Evolutionary conservation across 2,113 vertebrate genomes (phyloP), one percentile per base, ranked within the genome.

Genomic region (Alces alces): DNA sequence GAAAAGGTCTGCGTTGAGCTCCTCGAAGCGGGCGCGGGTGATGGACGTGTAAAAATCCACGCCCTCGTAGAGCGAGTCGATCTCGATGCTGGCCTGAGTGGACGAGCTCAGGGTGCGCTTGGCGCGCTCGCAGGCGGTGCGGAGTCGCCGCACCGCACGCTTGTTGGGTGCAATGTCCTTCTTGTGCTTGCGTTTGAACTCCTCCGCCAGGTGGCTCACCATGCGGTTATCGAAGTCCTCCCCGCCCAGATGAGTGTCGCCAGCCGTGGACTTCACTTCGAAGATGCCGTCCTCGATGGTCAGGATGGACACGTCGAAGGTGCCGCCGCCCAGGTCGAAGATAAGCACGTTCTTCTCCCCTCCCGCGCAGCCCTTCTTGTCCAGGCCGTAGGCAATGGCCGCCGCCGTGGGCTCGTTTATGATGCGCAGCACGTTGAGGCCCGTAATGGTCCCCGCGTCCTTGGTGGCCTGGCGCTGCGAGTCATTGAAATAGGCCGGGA

Each of bases 31-130:
- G 97, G 99, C 99, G 97, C 99, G 99, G 89, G 99, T 99, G 97
- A 99, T 99, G 87, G 99, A 99, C 1, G 99, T 99, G 98, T 99
- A 99, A 99, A 99, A 99, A 92, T 99, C 99, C 58, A 99, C 99
- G n/a, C 99, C 99, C 98, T 99, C 99, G 0, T 99, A 99, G 2
- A 99, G 99, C 10, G 99, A 99, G 97, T 99, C 99, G 50, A 99
- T 99, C 98, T 99, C 99, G 73, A 99, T 99, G 97, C 99, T 99
- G 5, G 99, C 99, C 97, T 99, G 99, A 0, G 99, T 99, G 97
- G 99, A 99, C 57, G 99, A 99, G 96, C 99, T 99, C 66, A 99
- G 98, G 39, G 99, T 99, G 88, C 99, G 99, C 98, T 99, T 99
- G 0, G 99, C 99, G 66, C 99, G 98, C 98, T 99, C 99, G 17